Evolutionary conservation across 2,113 vertebrate species (phyloP).

Genomic region (Pogona vitticeps): DNA sequence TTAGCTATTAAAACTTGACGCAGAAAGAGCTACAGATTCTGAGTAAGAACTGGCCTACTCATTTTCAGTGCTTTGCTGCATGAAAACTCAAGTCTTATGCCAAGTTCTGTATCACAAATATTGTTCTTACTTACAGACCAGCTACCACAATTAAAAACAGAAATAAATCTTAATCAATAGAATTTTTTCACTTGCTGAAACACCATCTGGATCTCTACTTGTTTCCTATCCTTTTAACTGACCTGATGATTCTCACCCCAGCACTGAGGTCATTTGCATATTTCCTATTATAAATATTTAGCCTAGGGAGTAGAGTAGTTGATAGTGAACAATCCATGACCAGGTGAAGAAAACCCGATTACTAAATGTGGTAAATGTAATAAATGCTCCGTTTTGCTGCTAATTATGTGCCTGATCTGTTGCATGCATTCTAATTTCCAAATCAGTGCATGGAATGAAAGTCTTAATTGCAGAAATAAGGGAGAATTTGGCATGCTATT

Average conservation of each 20-base stretch:
- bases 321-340: neutral
- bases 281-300: slow-evolving; percentile 57
- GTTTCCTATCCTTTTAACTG: slow-evolving; percentile 82
- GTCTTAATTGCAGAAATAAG: neutral
- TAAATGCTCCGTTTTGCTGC: slow-evolving; percentile 9
- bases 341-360: neutral
- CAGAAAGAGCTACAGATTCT: neutral
- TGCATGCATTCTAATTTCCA: neutral
- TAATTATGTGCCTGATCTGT: neutral
- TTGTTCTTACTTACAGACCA: slow-evolving; percentile 74
- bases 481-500: neutral
- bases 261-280: slow-evolving; percentile 53
- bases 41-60: neutral
- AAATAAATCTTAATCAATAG: slow-evolving; percentile 73
- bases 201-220: slow-evolving; percentile 76
- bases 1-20: neutral
- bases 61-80: slow-evolving; percentile 3
- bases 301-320: fast-evolving
- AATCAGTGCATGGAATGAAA: slow-evolving; percentile 11
- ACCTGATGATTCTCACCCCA: slow-evolving; percentile 59
- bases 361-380: neutral
- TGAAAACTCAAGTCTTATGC: slow-evolving; percentile 55
- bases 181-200: slow-evolving; percentile 71
- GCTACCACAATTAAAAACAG: slow-evolving; percentile 73
- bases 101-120: slow-evolving; percentile 61